phyloP scores from a whole-genome alignment of 2,888 invertebrate genomes.

The Euphydryas editha region DNA sequence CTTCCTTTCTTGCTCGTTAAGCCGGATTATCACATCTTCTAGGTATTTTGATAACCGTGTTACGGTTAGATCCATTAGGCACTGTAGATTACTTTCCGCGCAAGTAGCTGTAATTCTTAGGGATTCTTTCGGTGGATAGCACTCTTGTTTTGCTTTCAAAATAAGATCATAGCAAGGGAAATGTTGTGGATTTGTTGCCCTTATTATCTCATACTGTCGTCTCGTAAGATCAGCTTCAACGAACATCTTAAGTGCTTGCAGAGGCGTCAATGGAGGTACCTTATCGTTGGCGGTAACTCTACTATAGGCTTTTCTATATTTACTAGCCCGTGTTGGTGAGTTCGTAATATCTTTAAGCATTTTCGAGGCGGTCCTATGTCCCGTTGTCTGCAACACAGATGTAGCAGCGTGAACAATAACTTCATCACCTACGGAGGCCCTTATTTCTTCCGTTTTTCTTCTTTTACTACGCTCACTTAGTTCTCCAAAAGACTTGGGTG shows the following conservation, averaged over 20 bases:
- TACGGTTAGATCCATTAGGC: conserved; percentile 16
- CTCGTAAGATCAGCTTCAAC: conserved; percentile 24
- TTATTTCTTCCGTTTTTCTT: conserved; percentile 30
- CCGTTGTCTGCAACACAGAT: conserved; percentile 20
- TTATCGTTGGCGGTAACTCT: not conserved
- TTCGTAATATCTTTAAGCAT: conserved; percentile 28
- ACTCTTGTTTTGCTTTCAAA: conserved; percentile 18
- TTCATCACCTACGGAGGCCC: conserved; percentile 16
- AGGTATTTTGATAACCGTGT: conserved; percentile 25
- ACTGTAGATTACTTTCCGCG: not conserved
- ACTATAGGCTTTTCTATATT: conserved; percentile 20
- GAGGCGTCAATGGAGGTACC: conserved; percentile 3
- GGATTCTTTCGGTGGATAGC: conserved; percentile 8
- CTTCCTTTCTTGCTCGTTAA: conserved; percentile 16
- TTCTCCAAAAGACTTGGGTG: conserved; percentile 22
- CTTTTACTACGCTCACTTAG: conserved; percentile 26
- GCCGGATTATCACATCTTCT: conserved; percentile 19
- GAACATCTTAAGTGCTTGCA: conserved; percentile 21
- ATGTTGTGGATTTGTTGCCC: conserved; percentile 12
- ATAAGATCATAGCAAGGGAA: conserved; percentile 31
- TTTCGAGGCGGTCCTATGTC: conserved; percentile 20
- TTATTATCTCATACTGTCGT: conserved; percentile 23
- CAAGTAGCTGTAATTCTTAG: not conserved
- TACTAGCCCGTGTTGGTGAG: conserved; percentile 18
- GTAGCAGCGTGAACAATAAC: conserved; percentile 21